These are phyloP conservation scores for Synanthedon andrenaeformis DNA, from an alignment of 2,888 invertebrate genomes.

Conservation along the genomic window DNA sequence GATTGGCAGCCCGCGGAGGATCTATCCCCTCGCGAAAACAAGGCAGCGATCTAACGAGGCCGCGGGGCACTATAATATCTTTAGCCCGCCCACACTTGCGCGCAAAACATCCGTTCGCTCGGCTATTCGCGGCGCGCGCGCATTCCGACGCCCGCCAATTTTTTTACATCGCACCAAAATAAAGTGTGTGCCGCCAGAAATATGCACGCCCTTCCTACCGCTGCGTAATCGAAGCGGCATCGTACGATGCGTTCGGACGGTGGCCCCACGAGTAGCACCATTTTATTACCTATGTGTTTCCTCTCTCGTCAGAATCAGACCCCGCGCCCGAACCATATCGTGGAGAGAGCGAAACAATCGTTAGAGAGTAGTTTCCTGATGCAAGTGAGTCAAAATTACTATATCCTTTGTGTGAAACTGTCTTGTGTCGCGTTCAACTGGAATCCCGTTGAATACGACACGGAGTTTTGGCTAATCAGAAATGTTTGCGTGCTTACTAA, in stretches of 20 bases:
- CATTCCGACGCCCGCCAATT: constrained; percentile 52
- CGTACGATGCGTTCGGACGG: background rate
- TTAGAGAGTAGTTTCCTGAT: constrained; percentile 67
- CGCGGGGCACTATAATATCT: constrained; percentile 1
- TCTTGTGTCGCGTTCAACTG: constrained; percentile 31
- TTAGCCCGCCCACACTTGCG: constrained; percentile 32
- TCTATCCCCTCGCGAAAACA: constrained; percentile 4
- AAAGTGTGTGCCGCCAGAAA: constrained; percentile 46
- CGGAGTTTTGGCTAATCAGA: constrained; percentile 11
- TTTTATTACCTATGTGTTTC: constrained; percentile 30
- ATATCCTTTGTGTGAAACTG: constrained; percentile 15
- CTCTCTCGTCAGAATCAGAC: constrained; percentile 64
- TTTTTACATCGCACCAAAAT: constrained; percentile 50
- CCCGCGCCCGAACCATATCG: constrained; percentile 66
- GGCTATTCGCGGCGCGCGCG: constrained; percentile 50
- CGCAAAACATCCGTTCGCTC: constrained; percentile 52
- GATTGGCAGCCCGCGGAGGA: no score
- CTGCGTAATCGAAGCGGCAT: background rate
- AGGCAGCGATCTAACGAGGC: background rate
- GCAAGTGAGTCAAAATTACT: constrained; percentile 57
- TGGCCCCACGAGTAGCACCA: constrained; percentile 8
- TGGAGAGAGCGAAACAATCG: constrained; percentile 66
- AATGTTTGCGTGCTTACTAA: constrained; percentile 1
- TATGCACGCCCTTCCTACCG: constrained; percentile 29
- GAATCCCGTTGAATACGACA: constrained; percentile 22